Evolutionary conservation across 1,140 invertebrate genomes (phyloP), one percentile per base, ranked within the genome.

Genomic region (Bombus impatiens): DNA sequence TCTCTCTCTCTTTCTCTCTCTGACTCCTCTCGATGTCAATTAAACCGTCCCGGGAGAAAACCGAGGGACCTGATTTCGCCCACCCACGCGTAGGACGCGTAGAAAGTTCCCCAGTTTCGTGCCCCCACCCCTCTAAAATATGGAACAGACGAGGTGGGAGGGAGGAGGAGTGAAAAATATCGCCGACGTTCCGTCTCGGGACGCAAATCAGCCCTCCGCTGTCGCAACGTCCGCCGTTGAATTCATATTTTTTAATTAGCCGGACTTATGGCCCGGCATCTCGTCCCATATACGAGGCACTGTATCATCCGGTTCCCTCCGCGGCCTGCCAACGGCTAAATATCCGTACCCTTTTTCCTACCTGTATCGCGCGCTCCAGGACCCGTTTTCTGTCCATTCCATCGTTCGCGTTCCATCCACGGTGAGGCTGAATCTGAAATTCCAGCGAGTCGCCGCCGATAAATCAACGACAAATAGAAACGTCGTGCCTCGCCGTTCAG

Each of bases 381-480:
- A 59, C 65, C 68, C 47, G 79, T 71, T 59, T 42, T 78, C 76
- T 67, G 59, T 65, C 18, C 12, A n/a, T 62, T n/a, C 59, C 59
- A n/a, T 3, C 37, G 75, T n/a, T 47, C 47, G 59, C 62, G 59
- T 88, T 77, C 32, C 28, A n/a, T 40, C 57, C 71, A 67, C 62
- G 57, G 47, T 35, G 25, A 70, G 47, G 18, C 10, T 44, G 79
- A 91, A 91, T 91, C 82, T 80, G 75, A 88, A 88, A 91, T 91
- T 91, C 90, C 70, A 85, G 22, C 67, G 35, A 42, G 78, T 62
- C 10, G 68, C 59, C 44, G 57, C 5, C 86, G 76, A 91, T 91
- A 91, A 90, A 91, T 91, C 90, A 91, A 85, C 83, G 86, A 87
- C 85, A 86, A 91, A 90, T 90, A 91, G 82, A 91, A 91, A 90